phyloP scores from a whole-genome alignment of 1,140 invertebrate species.

The Ctenoplectra terminalis region DNA sequence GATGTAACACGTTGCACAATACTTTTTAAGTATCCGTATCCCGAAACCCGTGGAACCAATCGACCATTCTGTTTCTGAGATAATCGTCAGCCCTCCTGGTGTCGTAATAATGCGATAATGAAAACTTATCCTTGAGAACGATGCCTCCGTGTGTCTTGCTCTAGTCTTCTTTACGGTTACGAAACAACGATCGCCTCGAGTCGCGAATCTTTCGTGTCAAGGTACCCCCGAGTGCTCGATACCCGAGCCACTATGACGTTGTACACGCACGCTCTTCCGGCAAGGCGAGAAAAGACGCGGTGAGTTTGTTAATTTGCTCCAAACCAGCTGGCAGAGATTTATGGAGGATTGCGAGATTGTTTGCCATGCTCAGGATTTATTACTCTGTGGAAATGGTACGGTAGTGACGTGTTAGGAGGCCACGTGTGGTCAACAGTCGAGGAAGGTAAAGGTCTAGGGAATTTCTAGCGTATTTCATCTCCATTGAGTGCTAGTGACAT shows the following conservation, averaged over 20 bases:
- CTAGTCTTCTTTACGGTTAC: background rate
- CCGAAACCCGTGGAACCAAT: background rate
- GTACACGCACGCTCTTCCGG: background rate
- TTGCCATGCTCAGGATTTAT: background rate
- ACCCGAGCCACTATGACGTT: no score
- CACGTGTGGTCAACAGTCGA: no score
- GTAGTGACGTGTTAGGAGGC: background rate
- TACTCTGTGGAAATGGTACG: no score
- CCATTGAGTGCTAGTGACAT: no score
- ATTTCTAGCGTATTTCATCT: no score
- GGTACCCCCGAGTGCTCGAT: no score
- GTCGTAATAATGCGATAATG: background rate
- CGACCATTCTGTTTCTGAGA: background rate
- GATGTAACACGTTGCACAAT: no score
- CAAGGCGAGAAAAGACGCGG: constrained; percentile 5
- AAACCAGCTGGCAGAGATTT: background rate
- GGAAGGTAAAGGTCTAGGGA: no score
- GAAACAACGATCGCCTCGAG: background rate
- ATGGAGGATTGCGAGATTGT: background rate
- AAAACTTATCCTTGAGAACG: constrained; percentile 9
- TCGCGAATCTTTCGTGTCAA: no score
- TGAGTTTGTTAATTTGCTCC: constrained; percentile 2
- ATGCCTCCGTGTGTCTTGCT: background rate
- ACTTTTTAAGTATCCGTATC: no score
- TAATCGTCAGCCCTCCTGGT: no score